phyloP scores from a whole-genome alignment of 2,888 invertebrate species.

The Crepidodera aurea region DNA sequence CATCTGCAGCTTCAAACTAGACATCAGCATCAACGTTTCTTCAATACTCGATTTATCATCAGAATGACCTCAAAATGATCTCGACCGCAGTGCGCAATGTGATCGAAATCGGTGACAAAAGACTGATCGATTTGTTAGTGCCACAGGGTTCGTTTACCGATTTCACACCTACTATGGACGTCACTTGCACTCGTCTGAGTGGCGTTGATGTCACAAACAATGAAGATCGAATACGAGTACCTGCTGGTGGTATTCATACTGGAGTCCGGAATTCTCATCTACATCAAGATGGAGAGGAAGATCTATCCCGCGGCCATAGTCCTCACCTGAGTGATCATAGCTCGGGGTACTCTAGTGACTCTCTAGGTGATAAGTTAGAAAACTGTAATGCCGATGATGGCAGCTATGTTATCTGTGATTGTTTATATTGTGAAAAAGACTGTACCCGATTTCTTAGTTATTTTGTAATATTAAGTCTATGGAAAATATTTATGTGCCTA shows the following conservation, averaged over 20 bases:
- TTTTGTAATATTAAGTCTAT: constrained; percentile 51
- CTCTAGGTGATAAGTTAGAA: constrained; percentile 24
- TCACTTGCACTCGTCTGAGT: constrained; percentile 9
- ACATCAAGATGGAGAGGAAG: constrained; percentile 13
- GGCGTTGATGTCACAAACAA: constrained; percentile 20
- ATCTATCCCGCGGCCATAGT: constrained; percentile 20
- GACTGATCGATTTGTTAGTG: constrained; percentile 29
- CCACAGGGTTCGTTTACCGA: constrained; percentile 7
- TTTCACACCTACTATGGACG: constrained; percentile 27
- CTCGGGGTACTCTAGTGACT: constrained; percentile 16
- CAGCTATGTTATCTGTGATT: constrained; percentile 49
- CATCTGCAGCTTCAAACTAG: constrained; percentile 15
- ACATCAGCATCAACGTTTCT: constrained; percentile 1
- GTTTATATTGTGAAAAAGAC: constrained; percentile 47
- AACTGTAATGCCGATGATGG: constrained; percentile 29
- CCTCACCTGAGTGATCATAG: constrained; percentile 18
- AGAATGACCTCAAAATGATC: constrained; percentile 36
- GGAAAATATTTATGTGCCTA: constrained; percentile 58
- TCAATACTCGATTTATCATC: constrained; percentile 7
- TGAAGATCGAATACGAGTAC: constrained; percentile 27
- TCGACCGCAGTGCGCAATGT: constrained; percentile 22
- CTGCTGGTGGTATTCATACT: constrained; percentile 19
- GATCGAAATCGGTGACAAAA: constrained; percentile 18
- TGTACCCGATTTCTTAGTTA: constrained; percentile 41
- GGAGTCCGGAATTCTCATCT: constrained; percentile 22